Conservation (phyloP, 1,140 invertebrate genomes). For the Manduca sexta region DNA sequence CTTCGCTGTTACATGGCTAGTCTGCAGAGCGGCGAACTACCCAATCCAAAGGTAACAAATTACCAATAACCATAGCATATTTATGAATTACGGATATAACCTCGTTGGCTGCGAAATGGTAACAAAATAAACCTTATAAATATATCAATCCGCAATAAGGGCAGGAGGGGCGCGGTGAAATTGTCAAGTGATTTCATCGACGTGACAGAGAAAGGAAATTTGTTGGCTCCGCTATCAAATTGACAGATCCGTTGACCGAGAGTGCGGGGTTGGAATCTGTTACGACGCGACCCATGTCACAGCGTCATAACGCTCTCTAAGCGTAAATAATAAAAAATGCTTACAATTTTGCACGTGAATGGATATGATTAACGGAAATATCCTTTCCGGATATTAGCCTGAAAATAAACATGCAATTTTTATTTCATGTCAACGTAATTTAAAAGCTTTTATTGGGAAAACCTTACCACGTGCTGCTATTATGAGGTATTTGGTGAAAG, state of each 20-base stretch:
- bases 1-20: constrained; percentile 97
- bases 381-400: constrained; percentile 11
- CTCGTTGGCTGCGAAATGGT: too few relatives aligned
- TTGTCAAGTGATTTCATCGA: constrained; percentile 33
- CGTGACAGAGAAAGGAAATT: constrained; percentile 51
- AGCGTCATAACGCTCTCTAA: constrained; percentile 36
- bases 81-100: too few relatives aligned
- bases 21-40: constrained; percentile 94
- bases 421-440: constrained; percentile 1
- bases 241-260: constrained; percentile 53
- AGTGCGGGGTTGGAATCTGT: constrained; percentile 36
- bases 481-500: too few relatives aligned
- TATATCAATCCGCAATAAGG: constrained; percentile 12
- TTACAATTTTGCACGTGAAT: constrained; percentile 22
- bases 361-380: constrained; percentile 26
- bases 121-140: too few relatives aligned
- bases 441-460: neutral
- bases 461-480: too few relatives aligned
- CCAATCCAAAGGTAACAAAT: constrained; percentile 93
- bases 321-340: constrained; percentile 41
- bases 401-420: neutral
- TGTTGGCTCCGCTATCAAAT: constrained; percentile 53
- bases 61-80: neutral
- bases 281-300: constrained; percentile 53
- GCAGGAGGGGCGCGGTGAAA: constrained; percentile 15